Percentiles rank a stretch among this genome's conserved stretches.
Conservation (phyloP, 2,888 invertebrate genomes). For the Rugalucina vietnamica region DNA sequence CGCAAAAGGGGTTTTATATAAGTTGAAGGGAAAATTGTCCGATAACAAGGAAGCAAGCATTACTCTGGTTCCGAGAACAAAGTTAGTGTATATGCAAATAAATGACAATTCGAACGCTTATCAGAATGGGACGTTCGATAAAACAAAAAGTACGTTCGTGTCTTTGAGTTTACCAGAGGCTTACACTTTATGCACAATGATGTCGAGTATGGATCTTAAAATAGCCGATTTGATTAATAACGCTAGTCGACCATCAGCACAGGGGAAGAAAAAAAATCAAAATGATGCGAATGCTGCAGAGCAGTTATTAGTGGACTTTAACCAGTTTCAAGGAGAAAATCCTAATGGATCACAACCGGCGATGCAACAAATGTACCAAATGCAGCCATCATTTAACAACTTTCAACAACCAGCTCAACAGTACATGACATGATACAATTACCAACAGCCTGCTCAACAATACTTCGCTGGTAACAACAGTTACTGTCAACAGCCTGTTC, state of each 20-base stretch:
- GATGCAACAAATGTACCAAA: too few species aligned
- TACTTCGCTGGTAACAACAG: too few species aligned
- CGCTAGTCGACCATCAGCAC: neutral
- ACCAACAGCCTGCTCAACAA: too few species aligned
- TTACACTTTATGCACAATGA: neutral
- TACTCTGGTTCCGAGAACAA: neutral
- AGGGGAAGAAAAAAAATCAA: too few species aligned
- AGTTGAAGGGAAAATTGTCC: neutral
- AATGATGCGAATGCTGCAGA: too few species aligned
- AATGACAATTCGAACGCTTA: neutral
- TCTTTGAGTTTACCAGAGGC: neutral
- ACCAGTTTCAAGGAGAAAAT: too few species aligned
- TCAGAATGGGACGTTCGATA: neutral
- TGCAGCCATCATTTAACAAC: too few species aligned
- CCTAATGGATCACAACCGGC: too few species aligned
- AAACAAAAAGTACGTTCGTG: neutral
- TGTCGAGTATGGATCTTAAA: neutral
- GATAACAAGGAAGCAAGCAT: neutral
- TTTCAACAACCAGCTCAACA: too few species aligned
- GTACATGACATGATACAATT: too few species aligned
- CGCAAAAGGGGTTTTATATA: neutral
- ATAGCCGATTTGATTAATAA: neutral
- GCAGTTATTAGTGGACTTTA: too few species aligned
- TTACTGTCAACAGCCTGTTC: too few species aligned
- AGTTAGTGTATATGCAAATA: neutral